Evolutionary conservation across 1,140 invertebrate genomes (phyloP).

Genomic region (Halyomorpha halys): DNA sequence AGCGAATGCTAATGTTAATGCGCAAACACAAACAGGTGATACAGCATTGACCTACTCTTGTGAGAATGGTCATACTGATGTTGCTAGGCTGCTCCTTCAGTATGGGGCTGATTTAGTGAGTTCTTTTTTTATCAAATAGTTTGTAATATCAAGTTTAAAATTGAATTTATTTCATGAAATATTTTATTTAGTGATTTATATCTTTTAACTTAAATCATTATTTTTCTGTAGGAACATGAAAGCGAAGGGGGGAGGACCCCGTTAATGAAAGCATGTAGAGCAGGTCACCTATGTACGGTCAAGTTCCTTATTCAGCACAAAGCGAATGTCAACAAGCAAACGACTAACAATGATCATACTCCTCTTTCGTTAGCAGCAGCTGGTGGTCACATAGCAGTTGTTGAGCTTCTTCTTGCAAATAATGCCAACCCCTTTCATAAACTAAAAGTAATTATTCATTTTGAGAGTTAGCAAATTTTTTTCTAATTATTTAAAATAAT

Average conservation of each 20-base stretch:
- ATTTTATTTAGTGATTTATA: not conserved
- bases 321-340: conserved; percentile 87
- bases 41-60: conserved; percentile 96
- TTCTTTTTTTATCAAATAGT: conserved; percentile 1
- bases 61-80: conserved; percentile 93
- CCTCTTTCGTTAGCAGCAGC: conserved; percentile 94
- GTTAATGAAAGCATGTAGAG: conserved; percentile 96
- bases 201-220: not conserved
- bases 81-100: conserved; percentile 73
- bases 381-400: conserved; percentile 85
- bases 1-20: conserved; percentile 79
- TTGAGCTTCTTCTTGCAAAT: conserved; percentile 79
- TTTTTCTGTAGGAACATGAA: conserved; percentile 61
- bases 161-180: conserved; percentile 2
- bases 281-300: conserved; percentile 96
- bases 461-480: too few species aligned
- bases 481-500: too few species aligned
- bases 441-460: conserved; percentile 55
- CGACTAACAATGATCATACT: conserved; percentile 96
- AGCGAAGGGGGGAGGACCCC: conserved; percentile 91
- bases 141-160: not conserved
- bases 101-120: conserved; percentile 78
- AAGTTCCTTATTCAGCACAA: conserved; percentile 89
- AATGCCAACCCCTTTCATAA: conserved; percentile 92
- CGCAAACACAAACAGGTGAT: conserved; percentile 87